phyloP scores from a whole-genome alignment of 1,140 invertebrate genomes.

The Drosophila lacteicornis region DNA sequence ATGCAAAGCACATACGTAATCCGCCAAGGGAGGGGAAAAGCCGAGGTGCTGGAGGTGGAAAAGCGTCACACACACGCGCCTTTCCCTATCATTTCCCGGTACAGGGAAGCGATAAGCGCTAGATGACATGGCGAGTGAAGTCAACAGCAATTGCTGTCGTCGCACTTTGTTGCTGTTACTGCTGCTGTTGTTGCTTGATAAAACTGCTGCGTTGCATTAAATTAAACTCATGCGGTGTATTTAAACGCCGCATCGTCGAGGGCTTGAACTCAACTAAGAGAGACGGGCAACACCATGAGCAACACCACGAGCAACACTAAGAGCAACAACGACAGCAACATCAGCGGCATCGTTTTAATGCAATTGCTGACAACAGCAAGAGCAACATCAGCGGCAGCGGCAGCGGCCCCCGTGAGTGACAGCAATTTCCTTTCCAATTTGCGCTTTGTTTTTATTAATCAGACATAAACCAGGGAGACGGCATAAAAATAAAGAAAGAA shows the following conservation, averaged over 20 bases:
- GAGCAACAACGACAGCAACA: conserved; percentile 46
- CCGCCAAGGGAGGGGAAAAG: neutral
- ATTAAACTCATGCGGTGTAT: conserved; percentile 80
- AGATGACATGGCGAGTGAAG: conserved; percentile 37
- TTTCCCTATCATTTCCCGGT: conserved; percentile 39
- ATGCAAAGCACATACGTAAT: conserved; percentile 57
- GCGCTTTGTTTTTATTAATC: conserved; percentile 74
- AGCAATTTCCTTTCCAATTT: conserved; percentile 80
- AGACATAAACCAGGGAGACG: conserved; percentile 31
- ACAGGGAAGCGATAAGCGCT: conserved; percentile 48
- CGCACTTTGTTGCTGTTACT: conserved; percentile 51
- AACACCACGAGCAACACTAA: conserved; percentile 13
- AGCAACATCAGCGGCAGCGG: conserved; percentile 22
- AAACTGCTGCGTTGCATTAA: conserved; percentile 82
- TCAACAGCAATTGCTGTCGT: conserved; percentile 67
- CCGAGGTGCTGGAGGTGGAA: neutral
- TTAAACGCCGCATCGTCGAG: conserved; percentile 62
- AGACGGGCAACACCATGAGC: neutral
- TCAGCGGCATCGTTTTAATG: neutral
- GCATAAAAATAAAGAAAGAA: conserved; percentile 29
- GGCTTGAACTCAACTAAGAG: conserved; percentile 22
- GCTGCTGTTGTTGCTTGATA: conserved; percentile 57
- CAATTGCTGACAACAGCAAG: conserved; percentile 48
- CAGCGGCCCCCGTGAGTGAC: conserved; percentile 60
- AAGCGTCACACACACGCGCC: conserved; percentile 28